Evolutionary conservation across 1,140 invertebrate genomes (phyloP).

Genomic region (Oryzaephilus surinamensis): DNA sequence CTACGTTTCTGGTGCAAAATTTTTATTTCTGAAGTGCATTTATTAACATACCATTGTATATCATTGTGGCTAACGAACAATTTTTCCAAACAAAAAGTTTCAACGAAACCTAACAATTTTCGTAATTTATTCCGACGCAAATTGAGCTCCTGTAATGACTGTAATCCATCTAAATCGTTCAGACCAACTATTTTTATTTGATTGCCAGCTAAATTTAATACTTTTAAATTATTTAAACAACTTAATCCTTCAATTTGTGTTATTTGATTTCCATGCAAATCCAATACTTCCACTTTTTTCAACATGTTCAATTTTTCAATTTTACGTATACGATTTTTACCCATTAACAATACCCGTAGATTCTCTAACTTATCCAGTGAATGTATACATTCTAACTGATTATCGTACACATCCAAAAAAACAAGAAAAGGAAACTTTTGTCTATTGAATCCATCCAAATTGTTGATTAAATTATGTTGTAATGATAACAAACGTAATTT

Average conservation of each 20-base stretch:
- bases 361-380: conserved; percentile 63
- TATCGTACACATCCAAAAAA: conserved; percentile 88
- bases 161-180: conserved; percentile 64
- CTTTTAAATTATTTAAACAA: conserved; percentile 60
- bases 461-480: conserved; percentile 81
- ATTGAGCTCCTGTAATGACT: conserved; percentile 73
- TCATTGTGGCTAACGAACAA: conserved; percentile 81
- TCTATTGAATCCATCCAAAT: conserved; percentile 52
- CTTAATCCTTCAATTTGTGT: conserved; percentile 50
- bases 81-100: conserved; percentile 68
- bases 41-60: conserved; percentile 52
- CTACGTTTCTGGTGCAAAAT: no score
- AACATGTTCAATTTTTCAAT: conserved; percentile 65
- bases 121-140: conserved; percentile 73
- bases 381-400: conserved; percentile 78
- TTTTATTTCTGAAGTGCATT: not conserved
- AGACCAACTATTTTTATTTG: conserved; percentile 62
- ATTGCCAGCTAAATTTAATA: conserved; percentile 86
- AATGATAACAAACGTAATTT: conserved; percentile 73
- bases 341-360: conserved; percentile 74
- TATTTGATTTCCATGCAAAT: conserved; percentile 85
- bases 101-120: conserved; percentile 68
- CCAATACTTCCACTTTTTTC: conserved; percentile 72
- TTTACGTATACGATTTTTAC: conserved; percentile 75
- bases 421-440: conserved; percentile 64